These are phyloP conservation scores for Micronycteris hirsuta DNA, from an alignment of 2,113 vertebrate species.

Conservation along the genomic window DNA sequence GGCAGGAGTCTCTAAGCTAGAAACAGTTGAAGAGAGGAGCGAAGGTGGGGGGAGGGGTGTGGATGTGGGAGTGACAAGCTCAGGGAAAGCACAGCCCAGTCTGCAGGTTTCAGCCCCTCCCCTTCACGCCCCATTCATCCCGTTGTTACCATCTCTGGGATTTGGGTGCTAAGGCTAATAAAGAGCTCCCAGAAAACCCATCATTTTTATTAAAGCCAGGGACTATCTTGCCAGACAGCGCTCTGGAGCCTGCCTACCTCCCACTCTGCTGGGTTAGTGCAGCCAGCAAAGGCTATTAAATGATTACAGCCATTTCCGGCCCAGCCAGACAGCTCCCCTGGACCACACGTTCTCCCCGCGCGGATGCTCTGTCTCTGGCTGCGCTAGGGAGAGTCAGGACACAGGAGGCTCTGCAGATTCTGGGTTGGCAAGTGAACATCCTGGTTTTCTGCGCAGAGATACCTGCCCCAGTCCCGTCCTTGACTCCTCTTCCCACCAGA, in stretches of 20 bases:
- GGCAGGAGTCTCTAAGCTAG: background rate
- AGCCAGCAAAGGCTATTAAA: slow-evolving; percentile 53
- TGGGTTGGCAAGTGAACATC: background rate
- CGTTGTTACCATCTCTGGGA: slow-evolving; percentile 63
- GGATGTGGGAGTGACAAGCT: background rate
- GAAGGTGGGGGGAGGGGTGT: slow-evolving; percentile 21
- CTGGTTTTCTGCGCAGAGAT: background rate
- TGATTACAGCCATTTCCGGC: slow-evolving; percentile 50
- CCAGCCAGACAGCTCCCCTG: background rate
- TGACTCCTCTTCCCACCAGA: background rate
- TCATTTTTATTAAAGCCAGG: slow-evolving; percentile 58
- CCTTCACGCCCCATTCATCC: slow-evolving; percentile 54
- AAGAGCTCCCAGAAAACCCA: slow-evolving; percentile 70
- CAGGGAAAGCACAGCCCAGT: background rate
- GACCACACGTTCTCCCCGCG: background rate
- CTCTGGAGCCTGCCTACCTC: slow-evolving; percentile 50
- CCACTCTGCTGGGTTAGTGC: slow-evolving; percentile 39
- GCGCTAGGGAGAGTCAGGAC: background rate
- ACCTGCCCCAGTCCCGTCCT: background rate
- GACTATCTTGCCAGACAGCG: slow-evolving; percentile 57
- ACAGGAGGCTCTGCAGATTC: background rate
- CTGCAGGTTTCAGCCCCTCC: slow-evolving; percentile 47
- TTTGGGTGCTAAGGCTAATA: slow-evolving; percentile 47
- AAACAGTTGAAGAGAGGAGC: background rate
- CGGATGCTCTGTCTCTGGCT: background rate